Evolutionary conservation across 2,113 vertebrate species (phyloP).

Genomic region (Zootoca vivipara): DNA sequence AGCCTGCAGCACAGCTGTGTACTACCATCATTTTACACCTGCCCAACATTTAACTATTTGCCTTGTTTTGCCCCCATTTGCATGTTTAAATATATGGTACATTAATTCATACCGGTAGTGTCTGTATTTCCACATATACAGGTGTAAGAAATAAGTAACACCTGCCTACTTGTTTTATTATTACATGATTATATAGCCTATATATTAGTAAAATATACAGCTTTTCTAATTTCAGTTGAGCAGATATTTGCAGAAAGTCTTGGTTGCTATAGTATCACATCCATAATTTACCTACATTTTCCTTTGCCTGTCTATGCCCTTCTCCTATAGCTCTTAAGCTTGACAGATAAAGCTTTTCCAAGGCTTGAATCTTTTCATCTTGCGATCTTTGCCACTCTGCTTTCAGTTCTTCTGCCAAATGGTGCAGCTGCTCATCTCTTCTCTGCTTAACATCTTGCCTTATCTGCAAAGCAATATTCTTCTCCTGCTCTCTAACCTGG

Average conservation of each 20-base stretch:
- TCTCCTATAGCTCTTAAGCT: conserved; percentile 84
- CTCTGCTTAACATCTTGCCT: conserved; percentile 84
- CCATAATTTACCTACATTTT: conserved; percentile 80
- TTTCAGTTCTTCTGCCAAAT: conserved; percentile 80
- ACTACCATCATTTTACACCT: background rate
- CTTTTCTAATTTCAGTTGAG: background rate
- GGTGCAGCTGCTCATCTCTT: conserved; percentile 78
- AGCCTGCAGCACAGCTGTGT: background rate
- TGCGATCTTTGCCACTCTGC: conserved; percentile 85
- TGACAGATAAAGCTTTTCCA: conserved; percentile 84
- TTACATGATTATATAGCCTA: background rate
- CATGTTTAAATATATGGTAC: background rate
- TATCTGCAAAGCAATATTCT: conserved; percentile 84
- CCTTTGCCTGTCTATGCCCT: conserved; percentile 86
- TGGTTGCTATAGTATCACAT: background rate
- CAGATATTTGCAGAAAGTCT: background rate
- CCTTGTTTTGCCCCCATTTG: background rate
- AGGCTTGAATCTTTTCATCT: conserved; percentile 76
- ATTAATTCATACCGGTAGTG: background rate
- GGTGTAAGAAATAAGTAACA: background rate
- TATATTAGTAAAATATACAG: background rate
- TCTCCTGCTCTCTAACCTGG: conserved; percentile 94
- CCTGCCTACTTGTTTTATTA: too few relatives aligned
- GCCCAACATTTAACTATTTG: background rate
- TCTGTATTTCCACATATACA: background rate